Base-by-base conservation (phyloP, 2,888 invertebrate genomes). In the Eutolmus rufibarbis region DNA sequence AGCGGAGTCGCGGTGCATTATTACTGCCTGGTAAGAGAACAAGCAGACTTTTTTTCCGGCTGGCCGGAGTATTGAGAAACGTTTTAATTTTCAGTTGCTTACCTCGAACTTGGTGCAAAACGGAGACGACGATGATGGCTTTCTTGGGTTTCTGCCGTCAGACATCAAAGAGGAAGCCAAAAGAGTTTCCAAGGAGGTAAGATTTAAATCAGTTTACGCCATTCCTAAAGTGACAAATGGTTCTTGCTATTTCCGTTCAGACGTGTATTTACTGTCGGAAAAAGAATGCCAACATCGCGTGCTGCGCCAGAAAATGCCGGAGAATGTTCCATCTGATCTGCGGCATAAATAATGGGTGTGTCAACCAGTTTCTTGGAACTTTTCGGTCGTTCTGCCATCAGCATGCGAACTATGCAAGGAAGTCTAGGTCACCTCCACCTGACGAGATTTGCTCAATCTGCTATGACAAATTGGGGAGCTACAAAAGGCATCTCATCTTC, bases 321-420 rank as follows among this genome's bases (percentile, higher is more conserved):
- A 94, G 93, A 85, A 94, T 94, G 76, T 97, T 97, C 91, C 97
- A 97, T 90, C 93, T 96, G 79, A 95, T 95, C 0, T 97, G 97
- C 91, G 97, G 97, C 0, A 90, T 95, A 3, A 92, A 94, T 86
- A 93, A 94, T 89, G 94, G 94, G 5, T 94, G 95, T 0, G 92
- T 96, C 7, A 95, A 95, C 51, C 93, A 95, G 88, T 96, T 95
- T 91, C 93, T 93, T 79, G 94, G 94, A 0, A 94, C 94, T 87
- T 96, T 94, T 89, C 93, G 93, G 91, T 94, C 90, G 88, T 93
- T 91, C 86, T 91, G 92, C 81, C 28, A 90, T 28, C 31, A 7
- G 1, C 91, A 92, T 89, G 82, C 89, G 0, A 86, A 56, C 28
- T 86, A 43, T 16, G 56, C 28, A 0, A 81, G 74, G 3, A 78